These are phyloP conservation scores for Chaetura pelagica DNA, from an alignment of 2,113 vertebrate species.

Conservation along the genomic window DNA sequence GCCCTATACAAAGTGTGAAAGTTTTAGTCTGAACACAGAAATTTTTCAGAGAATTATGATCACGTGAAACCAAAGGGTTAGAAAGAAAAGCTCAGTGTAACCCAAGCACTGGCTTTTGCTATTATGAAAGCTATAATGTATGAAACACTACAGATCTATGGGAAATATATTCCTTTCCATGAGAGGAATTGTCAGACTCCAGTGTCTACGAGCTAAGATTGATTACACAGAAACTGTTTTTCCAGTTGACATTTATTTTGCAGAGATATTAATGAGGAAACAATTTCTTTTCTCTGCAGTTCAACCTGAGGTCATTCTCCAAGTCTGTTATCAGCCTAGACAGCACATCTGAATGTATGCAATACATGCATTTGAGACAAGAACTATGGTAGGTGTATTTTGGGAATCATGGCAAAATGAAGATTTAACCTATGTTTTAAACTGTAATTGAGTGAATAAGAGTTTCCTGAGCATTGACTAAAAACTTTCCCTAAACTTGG, in stretches of 20 bases:
- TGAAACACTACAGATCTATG: conserved; percentile 62
- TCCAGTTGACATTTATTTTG: conserved; percentile 67
- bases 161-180: conserved; percentile 54
- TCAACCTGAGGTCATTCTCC: conserved; percentile 57
- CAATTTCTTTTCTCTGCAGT: conserved; percentile 48
- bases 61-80: conserved; percentile 44
- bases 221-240: conserved; percentile 54
- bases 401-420: background rate
- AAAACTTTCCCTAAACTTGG: background rate
- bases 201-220: conserved; percentile 46
- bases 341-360: background rate
- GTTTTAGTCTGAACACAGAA: conserved; percentile 34
- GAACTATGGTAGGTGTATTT: background rate
- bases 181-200: conserved; percentile 49
- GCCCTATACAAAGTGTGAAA: conserved; percentile 50
- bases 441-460: background rate
- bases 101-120: conserved; percentile 46
- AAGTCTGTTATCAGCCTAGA: conserved; percentile 29
- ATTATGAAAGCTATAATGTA: conserved; percentile 57
- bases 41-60: conserved; percentile 57
- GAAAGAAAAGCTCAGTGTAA: conserved; percentile 57
- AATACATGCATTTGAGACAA: background rate
- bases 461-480: background rate
- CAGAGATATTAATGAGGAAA: conserved; percentile 63
- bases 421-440: background rate